A percentile compares a stretch with the other conserved stretches of the same genome.
These are phyloP conservation scores for Andrena haemorrhoa DNA, from an alignment of 2,888 invertebrate genomes.

Conservation along the genomic window DNA sequence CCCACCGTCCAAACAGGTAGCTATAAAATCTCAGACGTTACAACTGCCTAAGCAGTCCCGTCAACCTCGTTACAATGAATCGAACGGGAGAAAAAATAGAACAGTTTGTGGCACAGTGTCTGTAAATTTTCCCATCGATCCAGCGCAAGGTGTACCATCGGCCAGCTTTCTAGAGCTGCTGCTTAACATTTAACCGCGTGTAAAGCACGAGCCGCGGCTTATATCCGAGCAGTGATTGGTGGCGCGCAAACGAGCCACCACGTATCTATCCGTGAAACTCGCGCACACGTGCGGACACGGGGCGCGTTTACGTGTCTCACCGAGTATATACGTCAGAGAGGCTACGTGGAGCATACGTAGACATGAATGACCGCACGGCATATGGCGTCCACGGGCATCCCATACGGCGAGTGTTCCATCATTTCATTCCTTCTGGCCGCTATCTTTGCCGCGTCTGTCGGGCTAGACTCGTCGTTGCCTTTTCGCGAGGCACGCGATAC, in stretches of 20 bases:
- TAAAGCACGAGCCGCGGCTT: constrained; percentile 36
- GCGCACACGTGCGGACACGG: constrained; percentile 16
- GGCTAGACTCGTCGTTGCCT: not conserved
- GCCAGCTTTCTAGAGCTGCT: not conserved
- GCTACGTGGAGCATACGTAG: constrained; percentile 64
- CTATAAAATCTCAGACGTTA: no score
- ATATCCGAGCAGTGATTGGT: constrained; percentile 44
- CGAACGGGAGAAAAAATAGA: not conserved
- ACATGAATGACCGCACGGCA: constrained; percentile 72
- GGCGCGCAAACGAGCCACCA: constrained; percentile 25
- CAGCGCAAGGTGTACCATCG: constrained; percentile 1
- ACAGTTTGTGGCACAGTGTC: not conserved
- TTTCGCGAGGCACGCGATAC: not conserved
- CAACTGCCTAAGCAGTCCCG: no score
- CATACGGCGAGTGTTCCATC: constrained; percentile 60
- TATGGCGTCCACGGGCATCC: constrained; percentile 59
- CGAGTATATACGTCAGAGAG: constrained; percentile 32
- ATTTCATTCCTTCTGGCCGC: constrained; percentile 12
- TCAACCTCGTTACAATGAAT: not conserved
- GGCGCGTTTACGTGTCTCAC: constrained; percentile 17
- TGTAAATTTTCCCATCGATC: constrained; percentile 16
- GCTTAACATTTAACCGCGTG: constrained; percentile 43
- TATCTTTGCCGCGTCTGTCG: constrained; percentile 24
- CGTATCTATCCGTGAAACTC: constrained; percentile 37
- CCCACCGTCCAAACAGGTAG: no score